phyloP scores from a whole-genome alignment of 2,888 invertebrate species.

The Pyrgus malvae region DNA sequence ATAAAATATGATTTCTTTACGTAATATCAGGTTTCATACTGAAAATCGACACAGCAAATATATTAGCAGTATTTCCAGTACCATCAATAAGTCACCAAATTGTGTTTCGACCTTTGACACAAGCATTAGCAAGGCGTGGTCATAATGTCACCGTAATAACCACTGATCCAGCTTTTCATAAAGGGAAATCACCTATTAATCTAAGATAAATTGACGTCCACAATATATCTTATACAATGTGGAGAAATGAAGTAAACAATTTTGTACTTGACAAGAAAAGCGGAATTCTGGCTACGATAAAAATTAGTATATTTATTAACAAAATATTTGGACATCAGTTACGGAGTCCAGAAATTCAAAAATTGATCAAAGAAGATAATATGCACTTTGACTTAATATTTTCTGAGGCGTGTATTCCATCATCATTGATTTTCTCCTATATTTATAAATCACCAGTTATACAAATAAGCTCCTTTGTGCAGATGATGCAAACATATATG shows the following conservation, averaged over 20 bases:
- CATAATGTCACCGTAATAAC: slow-evolving; percentile 58
- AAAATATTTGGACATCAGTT: not conserved
- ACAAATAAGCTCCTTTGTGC: slow-evolving; percentile 45
- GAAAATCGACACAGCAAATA: slow-evolving; percentile 37
- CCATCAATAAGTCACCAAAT: no score
- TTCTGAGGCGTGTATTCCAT: slow-evolving; percentile 40
- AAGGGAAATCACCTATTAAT: slow-evolving; percentile 40
- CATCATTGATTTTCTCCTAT: slow-evolving; percentile 42
- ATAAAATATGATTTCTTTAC: no score
- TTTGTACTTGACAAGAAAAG: not conserved
- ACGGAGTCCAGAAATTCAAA: not conserved
- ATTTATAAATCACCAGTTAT: slow-evolving; percentile 49
- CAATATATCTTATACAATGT: slow-evolving; percentile 41
- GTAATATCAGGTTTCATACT: no score
- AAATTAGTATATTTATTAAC: not conserved
- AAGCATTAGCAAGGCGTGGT: slow-evolving; percentile 51
- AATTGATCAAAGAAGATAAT: slow-evolving; percentile 14
- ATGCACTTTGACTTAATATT: slow-evolving; percentile 45
- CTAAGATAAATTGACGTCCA: slow-evolving; percentile 52
- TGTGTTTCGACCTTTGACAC: slow-evolving; percentile 45
- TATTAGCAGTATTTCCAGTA: slow-evolving; percentile 49
- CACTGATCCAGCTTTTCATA: slow-evolving; percentile 44
- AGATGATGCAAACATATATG: slow-evolving; percentile 32
- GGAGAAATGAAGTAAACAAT: slow-evolving; percentile 26
- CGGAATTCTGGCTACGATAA: not conserved